These are phyloP conservation scores for Acrossocheilus wenchowensis DNA, from an alignment of 2,797 vertebrate species.

Conservation along the genomic window DNA sequence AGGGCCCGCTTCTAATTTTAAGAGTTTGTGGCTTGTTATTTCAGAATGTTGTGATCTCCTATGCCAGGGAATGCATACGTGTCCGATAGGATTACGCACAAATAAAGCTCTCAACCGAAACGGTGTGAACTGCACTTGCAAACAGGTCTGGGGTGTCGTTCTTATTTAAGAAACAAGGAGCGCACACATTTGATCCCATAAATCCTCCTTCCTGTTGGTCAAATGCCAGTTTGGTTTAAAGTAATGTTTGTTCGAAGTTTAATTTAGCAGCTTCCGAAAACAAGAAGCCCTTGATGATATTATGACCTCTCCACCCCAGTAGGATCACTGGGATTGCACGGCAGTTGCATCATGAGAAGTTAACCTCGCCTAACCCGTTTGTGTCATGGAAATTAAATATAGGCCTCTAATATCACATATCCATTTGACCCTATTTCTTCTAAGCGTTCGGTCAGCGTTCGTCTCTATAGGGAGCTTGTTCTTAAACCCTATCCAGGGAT, in stretches of 20 bases:
- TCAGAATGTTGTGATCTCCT: constrained; percentile 58
- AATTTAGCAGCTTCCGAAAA: constrained; percentile 18
- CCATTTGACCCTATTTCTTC: constrained; percentile 2
- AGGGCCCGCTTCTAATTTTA: constrained; percentile 55
- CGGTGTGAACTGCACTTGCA: not conserved
- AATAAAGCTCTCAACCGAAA: constrained; percentile 43
- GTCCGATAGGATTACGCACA: constrained; percentile 45
- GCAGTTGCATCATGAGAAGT: constrained; percentile 48
- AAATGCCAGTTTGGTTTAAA: constrained; percentile 25
- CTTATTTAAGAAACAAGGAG: constrained; percentile 32
- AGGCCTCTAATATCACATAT: constrained; percentile 26
- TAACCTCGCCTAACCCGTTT: constrained; percentile 28
- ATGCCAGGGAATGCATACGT: constrained; percentile 48
- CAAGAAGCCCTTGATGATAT: constrained; percentile 28
- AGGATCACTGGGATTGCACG: constrained; percentile 33
- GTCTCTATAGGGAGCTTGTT: not conserved
- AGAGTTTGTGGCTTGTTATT: constrained; percentile 49
- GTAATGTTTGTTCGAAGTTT: constrained; percentile 26
- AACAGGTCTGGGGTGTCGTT: constrained; percentile 40
- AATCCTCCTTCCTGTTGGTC: constrained; percentile 35
- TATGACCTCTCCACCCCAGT: constrained; percentile 7
- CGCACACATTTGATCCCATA: constrained; percentile 13
- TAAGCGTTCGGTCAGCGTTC: constrained; percentile 12
- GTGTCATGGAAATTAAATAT: constrained; percentile 43
- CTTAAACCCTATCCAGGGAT: constrained; percentile 3